These are phyloP conservation scores for Engraulis encrasicolus DNA, from an alignment of 2,113 vertebrate species.

Conservation along the genomic window DNA sequence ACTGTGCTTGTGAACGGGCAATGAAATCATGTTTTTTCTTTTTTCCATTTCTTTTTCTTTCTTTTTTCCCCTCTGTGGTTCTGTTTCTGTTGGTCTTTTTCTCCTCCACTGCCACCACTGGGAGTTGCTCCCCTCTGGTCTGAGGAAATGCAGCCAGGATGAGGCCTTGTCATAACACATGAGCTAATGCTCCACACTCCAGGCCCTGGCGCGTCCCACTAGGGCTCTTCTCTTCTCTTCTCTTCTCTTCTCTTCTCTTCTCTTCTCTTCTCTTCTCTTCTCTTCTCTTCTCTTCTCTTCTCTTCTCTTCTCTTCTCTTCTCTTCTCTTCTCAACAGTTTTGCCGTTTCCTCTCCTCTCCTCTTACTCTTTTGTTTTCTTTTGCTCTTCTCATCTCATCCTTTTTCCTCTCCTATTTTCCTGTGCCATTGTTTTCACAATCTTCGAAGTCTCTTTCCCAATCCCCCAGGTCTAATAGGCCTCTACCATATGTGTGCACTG, in stretches of 20 bases:
- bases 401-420: no score
- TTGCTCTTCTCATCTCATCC: no score
- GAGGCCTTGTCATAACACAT: constrained; percentile 70
- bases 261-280: constrained; percentile 57
- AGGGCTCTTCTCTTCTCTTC: neutral
- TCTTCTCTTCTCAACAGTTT: no score
- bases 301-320: no score
- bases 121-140: neutral
- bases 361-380: no score
- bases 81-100: neutral
- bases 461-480: no score
- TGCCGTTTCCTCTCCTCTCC: no score
- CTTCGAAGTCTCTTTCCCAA: no score
- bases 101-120: neutral
- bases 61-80: neutral
- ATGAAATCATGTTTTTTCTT: neutral
- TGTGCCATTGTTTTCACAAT: no score
- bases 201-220: constrained; percentile 38
- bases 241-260: constrained; percentile 64
- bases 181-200: constrained; percentile 66
- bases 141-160: constrained; percentile 3
- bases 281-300: constrained; percentile 41
- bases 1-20: neutral
- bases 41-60: neutral
- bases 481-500: constrained; percentile 55